A percentile compares a stretch with the other conserved stretches of the same genome.
These are phyloP conservation scores for Drosophila kohkoa DNA, from an alignment of 1,140 invertebrate genomes.

Conservation along the genomic window DNA sequence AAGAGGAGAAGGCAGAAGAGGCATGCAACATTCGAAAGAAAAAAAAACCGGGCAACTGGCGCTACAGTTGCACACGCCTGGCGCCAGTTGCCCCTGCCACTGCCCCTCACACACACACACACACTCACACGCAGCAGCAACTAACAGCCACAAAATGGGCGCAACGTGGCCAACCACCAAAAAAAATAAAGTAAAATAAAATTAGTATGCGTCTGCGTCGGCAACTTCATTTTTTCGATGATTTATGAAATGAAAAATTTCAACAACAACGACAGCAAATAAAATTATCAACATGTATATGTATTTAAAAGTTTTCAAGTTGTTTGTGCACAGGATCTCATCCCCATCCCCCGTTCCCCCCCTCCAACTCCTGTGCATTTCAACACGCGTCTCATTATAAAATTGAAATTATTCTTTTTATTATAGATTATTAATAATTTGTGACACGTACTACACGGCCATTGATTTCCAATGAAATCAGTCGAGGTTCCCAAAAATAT, in stretches of 20 bases:
- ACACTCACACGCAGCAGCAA: conserved; percentile 5
- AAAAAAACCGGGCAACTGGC: conserved; percentile 52
- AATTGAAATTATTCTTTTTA: conserved; percentile 80
- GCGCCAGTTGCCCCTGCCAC: conserved; percentile 52
- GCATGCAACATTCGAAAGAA: conserved; percentile 58
- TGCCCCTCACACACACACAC: conserved; percentile 10
- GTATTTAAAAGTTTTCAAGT: no score
- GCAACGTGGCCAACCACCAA: conserved; percentile 73
- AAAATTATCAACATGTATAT: not conserved
- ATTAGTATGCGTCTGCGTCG: conserved; percentile 78
- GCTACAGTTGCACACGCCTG: conserved; percentile 61
- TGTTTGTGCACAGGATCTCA: conserved; percentile 33
- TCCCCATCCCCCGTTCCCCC: not conserved
- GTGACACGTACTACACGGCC: conserved; percentile 65
- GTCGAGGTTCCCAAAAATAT: not conserved
- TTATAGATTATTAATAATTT: conserved; percentile 83
- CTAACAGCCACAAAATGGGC: conserved; percentile 66
- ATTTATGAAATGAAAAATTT: conserved; percentile 77
- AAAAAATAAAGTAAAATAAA: conserved; percentile 35
- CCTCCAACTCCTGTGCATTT: conserved; percentile 42
- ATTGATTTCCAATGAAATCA: conserved; percentile 70
- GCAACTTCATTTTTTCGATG: conserved; percentile 81
- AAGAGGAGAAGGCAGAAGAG: conserved; percentile 20
- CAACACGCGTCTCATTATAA: conserved; percentile 80
- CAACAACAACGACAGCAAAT: not conserved